These are phyloP conservation scores for Maconellicoccus hirsutus DNA, from an alignment of 1,140 invertebrate species.

Conservation along the genomic window DNA sequence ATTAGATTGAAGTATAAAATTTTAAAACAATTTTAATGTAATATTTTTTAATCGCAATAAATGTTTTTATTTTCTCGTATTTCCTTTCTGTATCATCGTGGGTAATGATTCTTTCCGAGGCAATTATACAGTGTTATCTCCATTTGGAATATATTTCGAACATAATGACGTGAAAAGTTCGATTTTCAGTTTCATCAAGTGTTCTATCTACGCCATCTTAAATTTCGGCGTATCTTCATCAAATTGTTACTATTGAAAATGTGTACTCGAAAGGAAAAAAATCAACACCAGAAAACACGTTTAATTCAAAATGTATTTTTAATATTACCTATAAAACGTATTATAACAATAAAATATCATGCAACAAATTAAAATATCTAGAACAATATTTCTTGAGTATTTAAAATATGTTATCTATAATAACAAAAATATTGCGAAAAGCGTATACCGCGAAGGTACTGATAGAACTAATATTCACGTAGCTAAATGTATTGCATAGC, in stretches of 20 bases:
- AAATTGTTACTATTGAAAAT: too few species aligned
- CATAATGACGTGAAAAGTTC: too few species aligned
- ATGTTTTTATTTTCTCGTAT: background rate
- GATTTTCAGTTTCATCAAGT: too few species aligned
- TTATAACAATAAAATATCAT: slow-evolving; percentile 18
- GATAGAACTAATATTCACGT: background rate
- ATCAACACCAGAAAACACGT: background rate
- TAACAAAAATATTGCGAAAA: background rate
- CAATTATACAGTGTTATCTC: too few species aligned
- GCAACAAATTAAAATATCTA: slow-evolving; percentile 20
- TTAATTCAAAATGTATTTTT: slow-evolving; percentile 18
- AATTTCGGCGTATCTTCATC: too few species aligned
- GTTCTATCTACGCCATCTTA: too few species aligned
- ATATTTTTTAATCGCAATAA: background rate
- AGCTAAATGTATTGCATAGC: background rate
- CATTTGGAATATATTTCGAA: too few species aligned
- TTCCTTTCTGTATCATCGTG: too few species aligned
- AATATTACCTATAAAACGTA: slow-evolving; percentile 18
- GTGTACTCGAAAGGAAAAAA: background rate
- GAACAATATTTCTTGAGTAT: slow-evolving; percentile 17
- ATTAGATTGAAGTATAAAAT: slow-evolving; percentile 36
- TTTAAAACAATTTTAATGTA: slow-evolving; percentile 1
- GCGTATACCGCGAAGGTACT: background rate
- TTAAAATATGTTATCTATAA: slow-evolving; percentile 1
- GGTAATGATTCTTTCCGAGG: too few species aligned